phyloP scores from a whole-genome alignment of 2,888 invertebrate genomes.

The Tricholauxania praeusta region DNA sequence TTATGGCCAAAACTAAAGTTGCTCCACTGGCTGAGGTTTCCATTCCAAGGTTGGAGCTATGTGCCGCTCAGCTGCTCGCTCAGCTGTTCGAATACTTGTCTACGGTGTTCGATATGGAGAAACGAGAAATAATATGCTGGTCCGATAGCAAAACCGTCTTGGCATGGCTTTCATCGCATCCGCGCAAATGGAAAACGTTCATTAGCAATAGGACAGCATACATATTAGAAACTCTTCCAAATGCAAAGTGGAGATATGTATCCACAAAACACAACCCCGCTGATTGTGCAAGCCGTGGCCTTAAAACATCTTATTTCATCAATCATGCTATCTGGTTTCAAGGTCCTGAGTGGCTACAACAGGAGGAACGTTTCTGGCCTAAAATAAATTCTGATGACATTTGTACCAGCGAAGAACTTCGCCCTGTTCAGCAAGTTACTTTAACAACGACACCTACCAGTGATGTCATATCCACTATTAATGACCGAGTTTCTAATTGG shows the following conservation, averaged over 20 bases:
- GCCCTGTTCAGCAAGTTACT: neutral
- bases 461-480: constrained; percentile 11
- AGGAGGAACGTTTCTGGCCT: neutral
- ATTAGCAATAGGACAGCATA: constrained; percentile 16
- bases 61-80: constrained; percentile 15
- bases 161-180: constrained; percentile 25
- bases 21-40: constrained; percentile 18
- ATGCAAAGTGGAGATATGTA: constrained; percentile 20
- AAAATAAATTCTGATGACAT: no score
- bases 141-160: no score
- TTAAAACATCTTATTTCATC: neutral
- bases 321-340: constrained; percentile 21
- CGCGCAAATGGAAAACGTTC: constrained; percentile 34
- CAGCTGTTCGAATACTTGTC: constrained; percentile 27
- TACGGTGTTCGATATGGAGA: neutral
- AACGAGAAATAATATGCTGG: neutral
- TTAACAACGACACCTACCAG: neutral
- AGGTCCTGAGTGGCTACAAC: neutral
- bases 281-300: constrained; percentile 23
- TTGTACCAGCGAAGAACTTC: constrained; percentile 1
- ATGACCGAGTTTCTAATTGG: constrained; percentile 14
- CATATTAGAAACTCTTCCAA: constrained; percentile 14
- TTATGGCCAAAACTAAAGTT: constrained; percentile 27
- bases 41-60: constrained; percentile 26
- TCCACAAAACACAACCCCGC: constrained; percentile 24